Percentiles rank a stretch among this genome's conserved stretches.
Evolutionary conservation across 2,888 invertebrate species (phyloP).

Genomic region (Drosophila fulvimacula): DNA sequence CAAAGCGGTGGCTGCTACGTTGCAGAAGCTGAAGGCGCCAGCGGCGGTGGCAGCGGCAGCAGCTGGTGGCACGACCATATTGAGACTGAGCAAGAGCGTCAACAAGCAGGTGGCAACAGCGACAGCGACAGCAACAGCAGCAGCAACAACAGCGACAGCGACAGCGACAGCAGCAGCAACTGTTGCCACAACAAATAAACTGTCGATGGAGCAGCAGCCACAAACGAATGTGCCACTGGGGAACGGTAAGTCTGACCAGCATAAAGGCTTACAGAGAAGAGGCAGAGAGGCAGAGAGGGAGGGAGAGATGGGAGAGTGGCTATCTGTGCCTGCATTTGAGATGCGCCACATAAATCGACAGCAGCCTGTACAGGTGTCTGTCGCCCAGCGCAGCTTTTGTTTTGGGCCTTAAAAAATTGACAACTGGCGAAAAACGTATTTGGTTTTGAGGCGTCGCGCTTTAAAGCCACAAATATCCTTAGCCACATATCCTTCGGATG

Average conservation of each 20-base stretch:
- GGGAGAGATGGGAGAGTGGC: background rate
- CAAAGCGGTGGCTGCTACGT: slow-evolving; percentile 55
- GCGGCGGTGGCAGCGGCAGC: slow-evolving; percentile 44
- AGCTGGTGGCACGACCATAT: slow-evolving; percentile 68
- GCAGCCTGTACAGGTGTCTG: slow-evolving; percentile 34
- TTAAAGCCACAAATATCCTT: slow-evolving; percentile 27
- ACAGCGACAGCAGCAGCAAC: slow-evolving; percentile 51
- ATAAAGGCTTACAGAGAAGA: slow-evolving; percentile 38
- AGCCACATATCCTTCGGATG: slow-evolving; percentile 26
- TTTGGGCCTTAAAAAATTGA: slow-evolving; percentile 24
- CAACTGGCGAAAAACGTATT: background rate
- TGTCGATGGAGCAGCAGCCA: slow-evolving; percentile 53
- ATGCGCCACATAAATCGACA: slow-evolving; percentile 65
- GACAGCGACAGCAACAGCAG: slow-evolving; percentile 37
- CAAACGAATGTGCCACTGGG: slow-evolving; percentile 84
- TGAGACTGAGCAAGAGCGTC: slow-evolving; percentile 75
- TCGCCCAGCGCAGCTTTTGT: slow-evolving; percentile 12
- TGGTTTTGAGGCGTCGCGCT: slow-evolving; percentile 34
- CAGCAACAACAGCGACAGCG: slow-evolving; percentile 44
- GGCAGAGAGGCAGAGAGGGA: background rate
- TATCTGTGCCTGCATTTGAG: slow-evolving; percentile 41
- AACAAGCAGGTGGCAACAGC: slow-evolving; percentile 66
- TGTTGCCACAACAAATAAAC: slow-evolving; percentile 63
- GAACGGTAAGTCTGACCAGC: slow-evolving; percentile 83
- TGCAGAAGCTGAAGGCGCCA: slow-evolving; percentile 65